phyloP scores from a whole-genome alignment of 2,888 invertebrate genomes.

The Clepsis dumicolana region DNA sequence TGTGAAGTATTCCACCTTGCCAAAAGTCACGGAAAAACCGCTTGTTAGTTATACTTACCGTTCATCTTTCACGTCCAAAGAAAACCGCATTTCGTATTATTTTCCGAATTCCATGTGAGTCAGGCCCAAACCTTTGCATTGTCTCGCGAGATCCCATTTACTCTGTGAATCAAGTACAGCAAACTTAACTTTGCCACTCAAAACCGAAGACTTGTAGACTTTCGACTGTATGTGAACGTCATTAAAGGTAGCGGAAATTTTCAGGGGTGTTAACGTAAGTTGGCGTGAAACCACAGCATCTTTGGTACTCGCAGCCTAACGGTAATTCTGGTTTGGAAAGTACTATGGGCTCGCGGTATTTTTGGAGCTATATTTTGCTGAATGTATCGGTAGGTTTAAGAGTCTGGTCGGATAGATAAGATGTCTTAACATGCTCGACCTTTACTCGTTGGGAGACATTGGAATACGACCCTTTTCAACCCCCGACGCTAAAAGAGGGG shows the following conservation, averaged over 20 bases:
- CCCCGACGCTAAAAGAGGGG: too few species aligned
- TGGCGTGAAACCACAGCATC: constrained; percentile 62
- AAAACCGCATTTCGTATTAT: constrained; percentile 26
- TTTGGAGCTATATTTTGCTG: constrained; percentile 11
- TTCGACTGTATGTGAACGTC: constrained; percentile 14
- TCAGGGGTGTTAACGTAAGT: constrained; percentile 26
- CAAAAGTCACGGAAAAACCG: too few species aligned
- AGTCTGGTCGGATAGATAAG: too few species aligned
- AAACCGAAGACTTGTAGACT: constrained; percentile 20
- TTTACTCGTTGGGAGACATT: too few species aligned
- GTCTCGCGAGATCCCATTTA: constrained; percentile 50
- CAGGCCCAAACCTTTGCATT: constrained; percentile 52
- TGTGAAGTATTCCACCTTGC: too few species aligned
- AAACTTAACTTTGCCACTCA: too few species aligned
- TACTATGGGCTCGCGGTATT: constrained; percentile 25
- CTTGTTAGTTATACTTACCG: too few species aligned
- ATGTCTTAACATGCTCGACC: too few species aligned
- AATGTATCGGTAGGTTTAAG: too few species aligned
- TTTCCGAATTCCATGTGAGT: constrained; percentile 37
- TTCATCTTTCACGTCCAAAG: constrained; percentile 26
- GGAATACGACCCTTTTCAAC: too few species aligned
- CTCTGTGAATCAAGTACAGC: too few species aligned
- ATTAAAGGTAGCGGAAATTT: constrained; percentile 44
- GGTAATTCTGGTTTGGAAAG: constrained; percentile 72
- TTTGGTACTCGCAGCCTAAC: constrained; percentile 70